phyloP scores from a whole-genome alignment of 2,797 vertebrate genomes.

The Acrossocheilus wenchowensis region DNA sequence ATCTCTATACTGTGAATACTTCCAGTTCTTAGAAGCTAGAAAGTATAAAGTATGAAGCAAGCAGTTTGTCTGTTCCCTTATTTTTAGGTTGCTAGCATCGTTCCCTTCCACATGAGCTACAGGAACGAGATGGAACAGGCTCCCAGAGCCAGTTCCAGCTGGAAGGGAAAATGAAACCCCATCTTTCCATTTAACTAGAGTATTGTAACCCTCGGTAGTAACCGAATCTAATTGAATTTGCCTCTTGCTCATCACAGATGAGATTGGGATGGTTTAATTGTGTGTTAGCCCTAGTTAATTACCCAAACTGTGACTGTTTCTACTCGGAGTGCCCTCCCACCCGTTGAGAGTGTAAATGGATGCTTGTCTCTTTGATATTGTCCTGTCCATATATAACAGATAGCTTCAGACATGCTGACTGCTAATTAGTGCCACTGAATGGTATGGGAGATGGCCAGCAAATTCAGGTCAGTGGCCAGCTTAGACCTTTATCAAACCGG shows the following conservation, averaged over 20 bases:
- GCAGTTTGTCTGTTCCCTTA: not conserved
- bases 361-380: slow-evolving; percentile 14
- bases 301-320: slow-evolving; percentile 51
- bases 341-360: slow-evolving; percentile 56
- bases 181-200: slow-evolving; percentile 51
- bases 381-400: not conserved
- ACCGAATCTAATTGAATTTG: slow-evolving; percentile 71
- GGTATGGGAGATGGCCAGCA: not conserved
- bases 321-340: slow-evolving; percentile 63
- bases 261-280: slow-evolving; percentile 72
- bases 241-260: slow-evolving; percentile 62
- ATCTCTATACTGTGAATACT: slow-evolving; percentile 11
- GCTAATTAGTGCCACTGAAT: slow-evolving; percentile 15
- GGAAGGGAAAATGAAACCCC: slow-evolving; percentile 11
- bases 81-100: not conserved
- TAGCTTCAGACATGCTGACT: not conserved
- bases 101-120: not conserved
- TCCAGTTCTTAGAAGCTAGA: not conserved
- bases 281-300: slow-evolving; percentile 71
- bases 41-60: not conserved
- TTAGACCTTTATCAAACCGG: slow-evolving; percentile 5
- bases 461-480: slow-evolving; percentile 16
- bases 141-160: slow-evolving; percentile 3
- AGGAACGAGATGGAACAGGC: not conserved
- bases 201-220: slow-evolving; percentile 67